Base-by-base conservation (phyloP, 1,140 invertebrate genomes). In the Heterodera carotae region DNA sequence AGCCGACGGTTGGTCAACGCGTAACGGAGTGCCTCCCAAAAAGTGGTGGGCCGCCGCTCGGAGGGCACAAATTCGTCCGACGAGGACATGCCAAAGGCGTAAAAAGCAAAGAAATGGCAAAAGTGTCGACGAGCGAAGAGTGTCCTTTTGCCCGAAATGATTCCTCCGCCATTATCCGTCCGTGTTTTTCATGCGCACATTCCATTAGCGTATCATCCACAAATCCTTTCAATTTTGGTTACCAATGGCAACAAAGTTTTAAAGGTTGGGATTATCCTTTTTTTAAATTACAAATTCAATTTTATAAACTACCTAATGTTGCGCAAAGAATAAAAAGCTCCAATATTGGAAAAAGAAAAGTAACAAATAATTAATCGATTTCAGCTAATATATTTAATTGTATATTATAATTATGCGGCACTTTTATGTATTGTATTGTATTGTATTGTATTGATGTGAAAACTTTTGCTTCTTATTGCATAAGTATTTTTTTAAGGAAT, bases 1-100 rank as follows among this genome's bases (percentile, higher is more conserved):
- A 81, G 95, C 97, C 89, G 93, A 93, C 81, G 95, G 95, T 87
- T 95, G 95, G 60, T 92, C 97, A 79, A 98, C 98, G 91, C 96
- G 96, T 88, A 96, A 95, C 89, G 97, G 97, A 92, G 64, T 6
- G 71, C 71, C 39, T 74, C 71, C 33, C 36, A 56, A 97, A 90
- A 80, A 88, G 89, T 75, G 89, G 90, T 77, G 83, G 90, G 29
- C 89, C 90, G 87, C 85, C 7, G 62, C n/a, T 66, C 62, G 62
- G 62, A 29, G 33, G 62, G 62, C 12, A 86, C 48, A 18, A 53
- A 53, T 4, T 53, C 15, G 18, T 53, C 48, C 15, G 48, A 53
- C 12, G 48, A 22, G 22, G 12, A 22, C 12, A 53, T 53, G 12
- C 15, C 15, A 53, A 53, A 53, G 18, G 18, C 12, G 18, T 5